Percentiles rank a stretch among this genome's conserved stretches.
Evolutionary conservation across 2,113 vertebrate species (phyloP).

Genomic region (Empidonax alnorum): DNA sequence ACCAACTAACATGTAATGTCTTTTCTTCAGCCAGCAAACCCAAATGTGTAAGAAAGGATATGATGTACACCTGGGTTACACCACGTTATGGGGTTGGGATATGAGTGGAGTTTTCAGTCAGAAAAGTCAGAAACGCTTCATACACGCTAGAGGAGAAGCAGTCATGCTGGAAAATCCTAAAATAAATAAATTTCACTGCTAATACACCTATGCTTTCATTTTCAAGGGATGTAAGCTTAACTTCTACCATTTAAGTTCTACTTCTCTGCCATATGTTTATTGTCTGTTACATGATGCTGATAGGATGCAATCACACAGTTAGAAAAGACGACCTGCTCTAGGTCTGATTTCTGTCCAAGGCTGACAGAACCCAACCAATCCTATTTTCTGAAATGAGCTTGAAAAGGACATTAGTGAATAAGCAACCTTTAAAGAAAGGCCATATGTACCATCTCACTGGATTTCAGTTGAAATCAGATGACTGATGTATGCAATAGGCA

Average conservation of each 20-base stretch:
- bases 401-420: background rate
- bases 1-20: background rate
- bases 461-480: background rate
- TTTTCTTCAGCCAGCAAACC: background rate
- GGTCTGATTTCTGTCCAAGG: background rate
- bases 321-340: background rate
- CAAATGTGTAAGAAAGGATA: background rate
- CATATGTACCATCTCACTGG: background rate
- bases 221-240: background rate
- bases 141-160: background rate
- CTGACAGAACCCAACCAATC: background rate
- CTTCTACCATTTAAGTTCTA: background rate
- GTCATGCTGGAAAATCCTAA: background rate
- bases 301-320: background rate
- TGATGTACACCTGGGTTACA: background rate
- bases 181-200: background rate
- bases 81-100: background rate
- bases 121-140: background rate
- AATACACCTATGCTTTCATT: background rate
- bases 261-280: fast-evolving
- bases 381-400: background rate
- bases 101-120: background rate
- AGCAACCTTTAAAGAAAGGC: background rate
- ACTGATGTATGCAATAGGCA: background rate
- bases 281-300: background rate